A percentile compares a stretch with the other conserved stretches of the same genome.
Conservation (phyloP, 2,113 vertebrate species). For the Odocoileus virginianus region DNA sequence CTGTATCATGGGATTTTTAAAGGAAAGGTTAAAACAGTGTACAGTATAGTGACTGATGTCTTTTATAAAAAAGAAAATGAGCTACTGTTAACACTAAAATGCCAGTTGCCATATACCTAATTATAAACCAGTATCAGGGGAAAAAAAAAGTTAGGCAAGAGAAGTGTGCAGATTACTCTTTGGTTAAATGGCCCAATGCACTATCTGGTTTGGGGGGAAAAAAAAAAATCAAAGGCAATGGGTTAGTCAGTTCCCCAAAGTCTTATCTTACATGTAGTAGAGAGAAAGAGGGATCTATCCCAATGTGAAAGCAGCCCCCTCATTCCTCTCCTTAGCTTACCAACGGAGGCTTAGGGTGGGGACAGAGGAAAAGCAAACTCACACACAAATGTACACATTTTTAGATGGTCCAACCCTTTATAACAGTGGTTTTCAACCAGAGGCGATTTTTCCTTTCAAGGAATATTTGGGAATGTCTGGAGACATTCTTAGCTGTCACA, state of each 20-base stretch:
- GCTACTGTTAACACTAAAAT: conserved; percentile 46
- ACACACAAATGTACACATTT: neutral
- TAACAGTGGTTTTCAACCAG: neutral
- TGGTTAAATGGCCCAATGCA: neutral
- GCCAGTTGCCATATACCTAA: neutral
- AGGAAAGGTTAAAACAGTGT: conserved; percentile 79
- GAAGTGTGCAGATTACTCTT: neutral
- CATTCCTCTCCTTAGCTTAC: neutral
- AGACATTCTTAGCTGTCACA: neutral
- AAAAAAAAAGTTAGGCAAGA: neutral
- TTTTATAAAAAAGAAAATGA: conserved; percentile 49
- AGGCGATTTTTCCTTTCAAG: neutral
- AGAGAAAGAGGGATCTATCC: neutral
- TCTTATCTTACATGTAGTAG: neutral
- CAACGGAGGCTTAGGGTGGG: neutral
- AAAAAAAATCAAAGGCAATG: neutral
- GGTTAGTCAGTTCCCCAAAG: neutral
- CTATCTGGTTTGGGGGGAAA: neutral
- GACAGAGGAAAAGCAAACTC: neutral
- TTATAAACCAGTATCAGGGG: neutral
- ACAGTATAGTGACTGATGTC: conserved; percentile 66
- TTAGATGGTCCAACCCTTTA: neutral
- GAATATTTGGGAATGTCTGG: neutral
- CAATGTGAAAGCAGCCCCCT: neutral
- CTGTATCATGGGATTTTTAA: conserved; percentile 82